Conservation (phyloP, 2,113 vertebrate genomes). For the Ammospiza caudacuta region DNA sequence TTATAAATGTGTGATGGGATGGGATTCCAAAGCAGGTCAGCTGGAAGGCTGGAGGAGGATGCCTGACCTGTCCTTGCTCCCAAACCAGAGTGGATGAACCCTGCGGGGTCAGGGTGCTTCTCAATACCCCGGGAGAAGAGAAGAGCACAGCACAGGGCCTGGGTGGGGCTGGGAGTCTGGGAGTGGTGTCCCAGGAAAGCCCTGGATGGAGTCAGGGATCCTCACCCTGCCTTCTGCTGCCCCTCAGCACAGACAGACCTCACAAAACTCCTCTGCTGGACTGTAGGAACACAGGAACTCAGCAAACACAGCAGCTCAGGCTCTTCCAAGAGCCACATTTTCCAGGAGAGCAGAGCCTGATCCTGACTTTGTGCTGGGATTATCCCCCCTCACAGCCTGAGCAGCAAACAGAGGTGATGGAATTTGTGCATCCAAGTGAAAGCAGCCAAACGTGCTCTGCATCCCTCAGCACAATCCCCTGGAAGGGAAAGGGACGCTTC, state of each 20-base stretch:
- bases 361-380: neutral
- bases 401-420: neutral
- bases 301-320: neutral
- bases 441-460: neutral
- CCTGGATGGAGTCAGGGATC: neutral
- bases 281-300: neutral
- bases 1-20: slow-evolving; percentile 32
- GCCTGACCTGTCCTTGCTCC: neutral
- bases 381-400: neutral
- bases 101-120: accelerated
- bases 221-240: neutral
- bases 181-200: neutral
- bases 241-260: neutral
- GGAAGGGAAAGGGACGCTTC: neutral
- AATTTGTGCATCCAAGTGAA: neutral
- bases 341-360: neutral
- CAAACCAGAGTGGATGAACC: accelerated
- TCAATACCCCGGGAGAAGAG: neutral
- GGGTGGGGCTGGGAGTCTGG: neutral
- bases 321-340: neutral
- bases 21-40: slow-evolving; percentile 29
- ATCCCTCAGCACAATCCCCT: neutral
- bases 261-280: neutral
- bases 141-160: accelerated
- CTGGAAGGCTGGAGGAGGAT: neutral